Percentiles rank a stretch among this genome's conserved stretches.
Evolutionary conservation across 2,888 invertebrate genomes (phyloP).

Genomic region (Diabrotica balteata): DNA sequence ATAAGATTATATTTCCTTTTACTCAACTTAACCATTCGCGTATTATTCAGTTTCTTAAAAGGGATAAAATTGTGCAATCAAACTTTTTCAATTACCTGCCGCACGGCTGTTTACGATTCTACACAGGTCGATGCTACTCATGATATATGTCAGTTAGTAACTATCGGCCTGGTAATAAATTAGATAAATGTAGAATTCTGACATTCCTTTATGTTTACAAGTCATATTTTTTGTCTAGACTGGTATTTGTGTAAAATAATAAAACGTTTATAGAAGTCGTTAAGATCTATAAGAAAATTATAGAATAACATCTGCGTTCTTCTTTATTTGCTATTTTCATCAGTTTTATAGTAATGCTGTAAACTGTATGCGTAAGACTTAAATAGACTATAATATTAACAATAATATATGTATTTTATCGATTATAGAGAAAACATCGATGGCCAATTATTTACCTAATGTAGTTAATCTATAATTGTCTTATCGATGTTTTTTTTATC

Average conservation of each 20-base stretch:
- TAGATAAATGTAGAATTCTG: too few species aligned
- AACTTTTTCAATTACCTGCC: too few species aligned
- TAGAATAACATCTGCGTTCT: neutral
- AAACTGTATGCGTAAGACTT: too few species aligned
- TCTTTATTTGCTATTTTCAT: neutral
- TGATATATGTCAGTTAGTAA: too few species aligned
- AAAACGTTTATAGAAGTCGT: neutral
- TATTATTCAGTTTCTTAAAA: too few species aligned
- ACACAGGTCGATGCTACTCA: too few species aligned
- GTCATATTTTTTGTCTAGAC: neutral
- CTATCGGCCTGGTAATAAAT: too few species aligned
- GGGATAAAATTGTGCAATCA: too few species aligned
- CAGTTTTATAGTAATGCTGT: neutral
- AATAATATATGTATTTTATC: constrained; percentile 32
- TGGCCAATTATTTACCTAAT: neutral
- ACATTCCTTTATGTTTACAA: too few species aligned
- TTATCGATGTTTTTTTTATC: constrained; percentile 29
- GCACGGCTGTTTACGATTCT: too few species aligned
- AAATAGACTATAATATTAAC: constrained; percentile 13
- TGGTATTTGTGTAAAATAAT: neutral
- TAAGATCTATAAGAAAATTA: neutral
- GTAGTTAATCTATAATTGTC: neutral
- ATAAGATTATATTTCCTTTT: too few species aligned
- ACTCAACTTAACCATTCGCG: too few species aligned
- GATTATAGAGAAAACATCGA: constrained; percentile 26